Base-by-base conservation (phyloP, 2,113 vertebrate species). In the Baryphthengus martii region DNA sequence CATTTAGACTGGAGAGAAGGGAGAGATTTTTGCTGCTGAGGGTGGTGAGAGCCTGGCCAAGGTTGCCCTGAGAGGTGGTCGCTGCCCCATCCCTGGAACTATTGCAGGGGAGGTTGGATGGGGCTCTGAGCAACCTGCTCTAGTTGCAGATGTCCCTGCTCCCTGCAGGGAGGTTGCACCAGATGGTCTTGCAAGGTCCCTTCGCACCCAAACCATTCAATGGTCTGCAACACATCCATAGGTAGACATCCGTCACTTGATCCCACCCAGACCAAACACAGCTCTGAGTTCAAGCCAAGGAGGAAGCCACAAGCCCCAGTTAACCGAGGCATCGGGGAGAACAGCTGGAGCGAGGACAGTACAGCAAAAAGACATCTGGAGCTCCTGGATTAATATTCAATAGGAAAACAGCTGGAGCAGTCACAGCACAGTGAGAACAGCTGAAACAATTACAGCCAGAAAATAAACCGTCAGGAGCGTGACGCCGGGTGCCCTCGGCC, bases 371-470 rank as follows among this genome's bases (percentile, higher is more conserved):
- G 80, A 94, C 96, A 96, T 94, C 92, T 97, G 91, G 95, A 96
- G 76, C 61, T 91, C 35, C 86, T 82, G 77, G 82, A 90, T 91
- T 88, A 93, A 85, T 93, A 92, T 73, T 95, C 76, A 63, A 52
- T 85, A 73, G 37, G 77, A 45, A 95, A 96, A 89, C 96, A 97
- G 93, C 95, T 95, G 96, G 93, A 89, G 71, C 70, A 85, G 93
- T 90, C 93, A 87, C 83, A 79, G 76, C 87, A 61, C 67, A 39
- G 79, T 37, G 76, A 94, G 82, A 96, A 86, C 95, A 95, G 95
- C 82, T 73, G 89, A 66, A 83, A 53, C 80, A 91, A 91, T 86
- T 92, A 92, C 0, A 93, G 68, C 33, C 18, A 3, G 70, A 71
- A 85, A 83, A 77, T 20, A 52, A 97, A 73, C 20, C 24, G 2